phyloP scores from a whole-genome alignment of 2,797 vertebrate genomes.

The Pelobates cultripes region DNA sequence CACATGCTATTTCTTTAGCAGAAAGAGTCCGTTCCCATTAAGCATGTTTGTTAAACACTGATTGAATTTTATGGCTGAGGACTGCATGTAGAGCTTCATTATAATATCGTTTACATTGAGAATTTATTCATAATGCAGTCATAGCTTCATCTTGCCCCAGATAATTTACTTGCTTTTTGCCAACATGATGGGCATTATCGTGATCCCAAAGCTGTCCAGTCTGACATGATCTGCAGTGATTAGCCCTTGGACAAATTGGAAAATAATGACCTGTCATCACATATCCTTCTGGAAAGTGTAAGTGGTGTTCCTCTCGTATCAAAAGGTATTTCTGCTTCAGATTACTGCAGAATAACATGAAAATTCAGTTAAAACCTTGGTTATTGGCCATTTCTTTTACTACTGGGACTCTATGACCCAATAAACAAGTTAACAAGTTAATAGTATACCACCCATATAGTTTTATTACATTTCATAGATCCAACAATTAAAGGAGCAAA shows the following conservation, averaged over 20 bases:
- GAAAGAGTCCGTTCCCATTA: background rate
- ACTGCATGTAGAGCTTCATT: background rate
- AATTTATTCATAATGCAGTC: slow-evolving; percentile 7
- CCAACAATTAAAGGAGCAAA: too few relatives aligned
- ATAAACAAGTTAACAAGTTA: background rate
- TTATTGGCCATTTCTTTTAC: slow-evolving; percentile 7
- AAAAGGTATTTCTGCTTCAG: slow-evolving; percentile 10
- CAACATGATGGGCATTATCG: slow-evolving; percentile 30
- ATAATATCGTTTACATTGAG: background rate
- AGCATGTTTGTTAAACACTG: background rate
- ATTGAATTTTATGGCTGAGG: background rate
- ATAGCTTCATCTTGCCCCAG: slow-evolving; percentile 24
- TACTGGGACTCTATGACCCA: background rate
- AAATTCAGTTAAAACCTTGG: slow-evolving; percentile 31
- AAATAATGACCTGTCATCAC: slow-evolving; percentile 55
- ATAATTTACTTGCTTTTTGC: slow-evolving; percentile 30
- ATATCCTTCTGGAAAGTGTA: slow-evolving; percentile 40
- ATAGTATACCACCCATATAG: background rate
- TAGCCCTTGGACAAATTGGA: slow-evolving; percentile 42
- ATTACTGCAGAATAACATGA: slow-evolving; percentile 6
- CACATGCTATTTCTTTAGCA: background rate
- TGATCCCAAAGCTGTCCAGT: slow-evolving; percentile 34
- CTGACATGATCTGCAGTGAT: slow-evolving; percentile 46
- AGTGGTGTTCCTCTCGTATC: slow-evolving; percentile 15
- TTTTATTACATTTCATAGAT: too few relatives aligned